These are phyloP conservation scores for Echinarachnius parma DNA, from an alignment of 53 echinoderm and acorn worm genomes.

Conservation along the genomic window DNA sequence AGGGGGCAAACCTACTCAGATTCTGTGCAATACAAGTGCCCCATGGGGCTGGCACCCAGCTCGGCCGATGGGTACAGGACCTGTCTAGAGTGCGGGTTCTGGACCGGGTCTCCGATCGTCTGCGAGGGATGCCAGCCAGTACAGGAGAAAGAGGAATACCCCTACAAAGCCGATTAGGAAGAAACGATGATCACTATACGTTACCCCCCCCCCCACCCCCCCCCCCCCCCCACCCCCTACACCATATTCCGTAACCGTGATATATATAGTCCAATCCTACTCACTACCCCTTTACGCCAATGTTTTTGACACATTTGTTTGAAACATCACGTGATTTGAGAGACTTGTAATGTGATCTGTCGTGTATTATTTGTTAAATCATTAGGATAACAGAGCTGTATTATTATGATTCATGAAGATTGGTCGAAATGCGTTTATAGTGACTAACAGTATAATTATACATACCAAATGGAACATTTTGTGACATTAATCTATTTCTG, in stretches of 20 bases:
- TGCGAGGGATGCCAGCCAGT: neutral
- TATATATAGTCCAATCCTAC: neutral
- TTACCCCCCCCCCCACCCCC: neutral
- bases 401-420: too few species aligned
- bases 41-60: neutral
- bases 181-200: neutral
- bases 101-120: slow-evolving; percentile 1
- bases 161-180: neutral
- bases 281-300: too few species aligned
- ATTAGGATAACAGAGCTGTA: too few species aligned
- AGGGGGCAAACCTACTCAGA: slow-evolving; percentile 2
- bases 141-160: slow-evolving; percentile 5
- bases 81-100: slow-evolving; percentile 35
- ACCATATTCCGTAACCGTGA: neutral
- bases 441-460: too few species aligned
- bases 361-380: too few species aligned
- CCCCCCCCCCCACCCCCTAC: neutral
- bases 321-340: too few species aligned
- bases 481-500: too few species aligned
- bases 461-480: too few species aligned
- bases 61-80: slow-evolving; percentile 7
- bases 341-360: too few species aligned
- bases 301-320: too few species aligned
- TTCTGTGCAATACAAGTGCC: slow-evolving; percentile 34
- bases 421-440: too few species aligned